Evolutionary conservation across 2,797 vertebrate genomes (phyloP), one percentile per base, ranked within the genome.

Genomic region (Phylloscopus collybita): DNA sequence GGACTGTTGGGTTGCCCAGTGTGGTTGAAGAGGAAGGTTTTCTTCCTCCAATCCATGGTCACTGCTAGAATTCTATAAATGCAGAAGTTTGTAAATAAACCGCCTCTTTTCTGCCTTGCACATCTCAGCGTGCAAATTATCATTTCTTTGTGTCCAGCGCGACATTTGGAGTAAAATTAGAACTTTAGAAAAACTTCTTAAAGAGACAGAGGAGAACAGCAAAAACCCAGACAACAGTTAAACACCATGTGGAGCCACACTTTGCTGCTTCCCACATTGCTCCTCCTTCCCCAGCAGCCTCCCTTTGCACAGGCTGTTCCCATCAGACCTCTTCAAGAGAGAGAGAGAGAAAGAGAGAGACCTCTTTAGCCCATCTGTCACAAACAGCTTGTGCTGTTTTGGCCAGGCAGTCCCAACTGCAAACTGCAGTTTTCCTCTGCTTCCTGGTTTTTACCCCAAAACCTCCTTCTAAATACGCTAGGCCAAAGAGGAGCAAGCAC

Each of bases 261-360:
- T 60, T 45, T 0, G 0, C 32, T 71, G 70, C 38, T 51, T 72
- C 69, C 83, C 32, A 34, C 17, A 2, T 29, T 0, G 0, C 40
- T 91, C n/a, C 85, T 67, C 47, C 50, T 93, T 51, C 54, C 45
- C 45, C 53, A 81, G 5, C 26, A 34, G 71, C 21, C 49, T 93
- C 80, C 30, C 30, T 47, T 56, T 53, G 83, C 53, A 23, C 3
- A 10, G 2, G 26, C 67, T 73, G 86, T 5, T 92, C 60, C 83
- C 3, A 4, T 27, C 38, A 66, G 27, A 29, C 25, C 71, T 93
- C 67, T 75, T 80, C 73, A n/a, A n/a, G n/a, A n/a, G n/a, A n/a
- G n/a, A n/a, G n/a, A n/a, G n/a, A n/a, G n/a, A n/a, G n/a, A n/a
- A n/a, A n/a, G n/a, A n/a, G n/a, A n/a, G n/a, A 66, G 27, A 29